Base-by-base conservation (phyloP, 2,797 vertebrate species). In the Uromys caudimaculatus region DNA sequence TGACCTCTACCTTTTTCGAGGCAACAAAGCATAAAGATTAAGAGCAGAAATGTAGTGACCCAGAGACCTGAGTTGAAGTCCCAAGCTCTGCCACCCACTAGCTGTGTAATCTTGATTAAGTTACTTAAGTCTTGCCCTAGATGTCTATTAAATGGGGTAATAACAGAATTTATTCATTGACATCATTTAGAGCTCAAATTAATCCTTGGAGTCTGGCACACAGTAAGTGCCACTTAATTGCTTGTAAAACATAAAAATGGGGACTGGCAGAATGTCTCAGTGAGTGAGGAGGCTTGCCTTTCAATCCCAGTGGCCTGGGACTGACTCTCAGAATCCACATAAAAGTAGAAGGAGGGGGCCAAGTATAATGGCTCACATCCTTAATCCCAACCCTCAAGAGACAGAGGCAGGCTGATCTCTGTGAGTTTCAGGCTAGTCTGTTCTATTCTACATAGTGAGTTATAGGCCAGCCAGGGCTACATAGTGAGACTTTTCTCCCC, bases 21-120 rank as follows among this genome's bases (percentile, higher is more conserved):
- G 50, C 12, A 93, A 41, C 32, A 93, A 78, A 93, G 17, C 32
- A 8, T 69, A 50, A 85, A 58, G 47, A 17, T 81, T 88, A 85
- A 93, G n/a, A 67, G 7, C 41, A 76, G 73, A 75, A 41, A 24
- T 82, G 93, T 38, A 44, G 32, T 73, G 67, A 77, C 16, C 44
- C 17, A 83, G 69, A 41, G 29, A 27, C 38, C 5, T 87, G 50
- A 56, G 23, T 93, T 93, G 50, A 38, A 64, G 79, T 92, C 32
- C 41, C 32, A 78, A n/a, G 69, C 56, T 73, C 50, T 79, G 19
- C 29, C 19, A 32, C 27, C 62, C 27, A 78, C 14, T 77, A 81
- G 73, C 52, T 92, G 4, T 92, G 90, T 91, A 84, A 75, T 71
- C 32, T 86, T 84, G 47, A 41, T 64, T 8, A 93, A 89, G 23